phyloP scores from a whole-genome alignment of 2,113 vertebrate genomes.

The Oryzias melastigma region DNA sequence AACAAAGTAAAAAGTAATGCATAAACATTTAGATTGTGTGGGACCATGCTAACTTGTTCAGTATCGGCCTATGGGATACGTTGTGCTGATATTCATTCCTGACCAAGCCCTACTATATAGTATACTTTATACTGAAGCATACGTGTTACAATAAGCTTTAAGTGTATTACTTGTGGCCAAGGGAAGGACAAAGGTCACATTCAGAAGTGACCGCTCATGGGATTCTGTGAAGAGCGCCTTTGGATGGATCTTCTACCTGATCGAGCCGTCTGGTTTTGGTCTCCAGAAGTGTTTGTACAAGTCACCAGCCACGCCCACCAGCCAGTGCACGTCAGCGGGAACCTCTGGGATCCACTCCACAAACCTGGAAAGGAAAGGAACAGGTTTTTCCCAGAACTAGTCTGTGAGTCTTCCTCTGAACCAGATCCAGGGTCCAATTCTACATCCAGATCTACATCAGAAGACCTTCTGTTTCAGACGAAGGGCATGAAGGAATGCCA shows the following conservation, averaged over 20 bases:
- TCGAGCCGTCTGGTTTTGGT: slow-evolving; percentile 2
- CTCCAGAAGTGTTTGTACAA: slow-evolving; percentile 78
- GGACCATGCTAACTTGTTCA: too few species aligned
- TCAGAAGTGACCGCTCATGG: background rate
- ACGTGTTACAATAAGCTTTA: too few species aligned
- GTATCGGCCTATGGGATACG: too few species aligned
- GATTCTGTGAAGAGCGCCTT: background rate
- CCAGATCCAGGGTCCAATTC: background rate
- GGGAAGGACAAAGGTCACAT: background rate
- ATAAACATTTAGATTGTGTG: too few species aligned
- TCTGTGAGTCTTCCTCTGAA: background rate
- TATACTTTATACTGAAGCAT: too few species aligned
- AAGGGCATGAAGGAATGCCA: too few species aligned
- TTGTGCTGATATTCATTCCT: too few species aligned
- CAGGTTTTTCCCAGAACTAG: background rate
- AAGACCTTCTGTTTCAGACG: too few species aligned
- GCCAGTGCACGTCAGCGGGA: slow-evolving; percentile 82
- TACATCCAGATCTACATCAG: background rate
- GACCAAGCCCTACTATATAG: too few species aligned
- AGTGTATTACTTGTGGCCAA: too few species aligned
- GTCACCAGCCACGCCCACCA: slow-evolving; percentile 75
- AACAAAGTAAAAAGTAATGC: too few species aligned
- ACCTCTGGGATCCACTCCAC: slow-evolving; percentile 90
- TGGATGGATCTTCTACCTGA: slow-evolving; percentile 41
- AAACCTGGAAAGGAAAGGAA: slow-evolving; percentile 66